Evolutionary conservation across 2,888 invertebrate species (phyloP), one percentile per base, ranked within the genome.

Genomic region (Stenoptilia bipunctidactyla): DNA sequence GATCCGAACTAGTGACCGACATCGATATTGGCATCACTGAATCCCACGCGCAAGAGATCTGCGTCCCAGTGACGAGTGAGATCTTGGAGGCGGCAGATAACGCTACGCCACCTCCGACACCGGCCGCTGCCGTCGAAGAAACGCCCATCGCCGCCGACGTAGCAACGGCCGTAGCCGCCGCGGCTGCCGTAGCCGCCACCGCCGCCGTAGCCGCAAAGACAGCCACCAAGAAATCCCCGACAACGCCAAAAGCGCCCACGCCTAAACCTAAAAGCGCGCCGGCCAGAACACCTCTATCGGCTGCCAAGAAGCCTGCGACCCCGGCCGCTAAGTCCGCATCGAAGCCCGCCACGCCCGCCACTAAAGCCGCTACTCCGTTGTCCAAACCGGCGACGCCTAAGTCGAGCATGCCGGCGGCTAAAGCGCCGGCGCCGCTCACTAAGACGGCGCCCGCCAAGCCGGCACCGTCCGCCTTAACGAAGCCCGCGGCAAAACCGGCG

Each of bases 41-140:
- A 48, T 75, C 70, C 15, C 66, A 68, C 35, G 80, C 80, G 39
- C 79, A 79, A 44, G 77, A 82, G 72, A 87, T 71, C 48, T 86
- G 61, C 71, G 76, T 66, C 53, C 83, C 65, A 51, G 84, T 61
- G 64, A 85, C 68, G 14, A 61, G 53, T 44, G 79, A 76, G 54
- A 76, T 79, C 36, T 61, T 58, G 15, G 56, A 57, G 15, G 75
- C 74, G 36, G 75, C 72, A 45, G 60, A 53, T 43, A 66, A 57
- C n/a, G 3, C 9, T 4, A 4, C 30, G 30, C 4, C 12, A 12
- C 61, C 66, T 34, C 61, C 51, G 57, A 58, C 57, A 46, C 46
- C 44, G 34, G 50, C 47, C 45, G 49, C 56, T 37, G 47, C 52
- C 41, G 65, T 57, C 15, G 65, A 65, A 38, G 54, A 45, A 42